A percentile compares a stretch with the other conserved stretches of the same genome.
These are phyloP conservation scores for Cephus nigrinus DNA, from an alignment of 2,888 invertebrate genomes.

Conservation along the genomic window DNA sequence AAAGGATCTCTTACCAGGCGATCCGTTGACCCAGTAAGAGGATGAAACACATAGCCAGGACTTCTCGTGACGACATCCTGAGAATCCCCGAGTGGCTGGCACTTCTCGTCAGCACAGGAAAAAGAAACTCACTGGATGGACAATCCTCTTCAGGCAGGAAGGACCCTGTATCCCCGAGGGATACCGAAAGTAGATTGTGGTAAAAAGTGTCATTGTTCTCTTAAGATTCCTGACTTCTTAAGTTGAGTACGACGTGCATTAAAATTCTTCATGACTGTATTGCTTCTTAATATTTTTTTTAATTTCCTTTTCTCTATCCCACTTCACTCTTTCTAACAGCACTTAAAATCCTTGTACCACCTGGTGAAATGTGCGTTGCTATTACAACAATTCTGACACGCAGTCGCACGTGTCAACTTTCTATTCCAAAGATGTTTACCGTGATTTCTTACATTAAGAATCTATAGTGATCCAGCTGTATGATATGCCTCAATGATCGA, in stretches of 20 bases:
- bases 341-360: neutral
- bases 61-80: slow-evolving; percentile 50
- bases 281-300: neutral
- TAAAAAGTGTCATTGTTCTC: neutral
- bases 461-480: neutral
- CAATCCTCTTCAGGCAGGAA: neutral
- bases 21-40: slow-evolving; percentile 47
- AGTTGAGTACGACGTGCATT: neutral
- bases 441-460: neutral
- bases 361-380: neutral
- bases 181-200: neutral
- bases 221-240: neutral
- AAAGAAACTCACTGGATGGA: neutral
- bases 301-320: neutral
- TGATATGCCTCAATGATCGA: neutral
- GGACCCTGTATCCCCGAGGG: neutral
- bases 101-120: neutral
- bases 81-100: slow-evolving; percentile 14
- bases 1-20: slow-evolving; percentile 45
- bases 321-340: neutral
- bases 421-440: neutral
- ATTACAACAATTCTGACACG: neutral
- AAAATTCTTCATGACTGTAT: neutral
- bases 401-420: neutral
- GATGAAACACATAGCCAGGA: slow-evolving; percentile 44